These are phyloP conservation scores for Dromococcyx pavoninus DNA, from an alignment of 2,797 vertebrate genomes.

Conservation along the genomic window DNA sequence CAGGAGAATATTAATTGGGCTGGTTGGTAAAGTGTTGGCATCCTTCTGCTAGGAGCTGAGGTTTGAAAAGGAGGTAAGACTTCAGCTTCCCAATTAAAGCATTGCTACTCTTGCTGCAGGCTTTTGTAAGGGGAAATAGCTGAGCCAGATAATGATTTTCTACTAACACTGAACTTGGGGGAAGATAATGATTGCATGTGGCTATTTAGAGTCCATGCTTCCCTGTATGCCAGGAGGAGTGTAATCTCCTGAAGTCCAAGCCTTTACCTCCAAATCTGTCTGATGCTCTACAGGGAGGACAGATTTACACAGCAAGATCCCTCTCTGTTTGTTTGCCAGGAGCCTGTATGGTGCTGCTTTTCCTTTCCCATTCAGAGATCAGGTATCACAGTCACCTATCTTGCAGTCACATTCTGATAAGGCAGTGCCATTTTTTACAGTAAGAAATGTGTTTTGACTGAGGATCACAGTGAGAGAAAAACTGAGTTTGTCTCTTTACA, in stretches of 20 bases:
- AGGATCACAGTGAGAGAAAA: neutral
- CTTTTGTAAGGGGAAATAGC: neutral
- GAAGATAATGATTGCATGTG: neutral
- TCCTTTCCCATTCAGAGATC: neutral
- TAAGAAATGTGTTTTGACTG: neutral
- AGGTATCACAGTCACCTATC: fast-evolving
- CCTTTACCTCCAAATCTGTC: neutral
- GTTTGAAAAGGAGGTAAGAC: neutral
- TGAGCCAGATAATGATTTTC: neutral
- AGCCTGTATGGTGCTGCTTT: neutral
- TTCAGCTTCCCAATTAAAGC: neutral
- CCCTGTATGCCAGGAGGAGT: fast-evolving
- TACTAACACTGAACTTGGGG: neutral
- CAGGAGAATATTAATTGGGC: conserved; percentile 8
- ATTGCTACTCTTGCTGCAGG: neutral
- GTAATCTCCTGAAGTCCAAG: neutral
- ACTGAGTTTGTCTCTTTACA: neutral
- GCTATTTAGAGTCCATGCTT: neutral
- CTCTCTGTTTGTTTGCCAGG: neutral
- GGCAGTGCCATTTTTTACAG: neutral
- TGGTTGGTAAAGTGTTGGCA: neutral
- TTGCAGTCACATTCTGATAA: neutral
- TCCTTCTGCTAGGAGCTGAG: neutral
- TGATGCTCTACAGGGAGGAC: neutral
- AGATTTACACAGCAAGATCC: neutral